A percentile compares a stretch with the other conserved stretches of the same genome.
phyloP scores from a whole-genome alignment of 2,888 invertebrate species.

The Ischnus inquisitorius region DNA sequence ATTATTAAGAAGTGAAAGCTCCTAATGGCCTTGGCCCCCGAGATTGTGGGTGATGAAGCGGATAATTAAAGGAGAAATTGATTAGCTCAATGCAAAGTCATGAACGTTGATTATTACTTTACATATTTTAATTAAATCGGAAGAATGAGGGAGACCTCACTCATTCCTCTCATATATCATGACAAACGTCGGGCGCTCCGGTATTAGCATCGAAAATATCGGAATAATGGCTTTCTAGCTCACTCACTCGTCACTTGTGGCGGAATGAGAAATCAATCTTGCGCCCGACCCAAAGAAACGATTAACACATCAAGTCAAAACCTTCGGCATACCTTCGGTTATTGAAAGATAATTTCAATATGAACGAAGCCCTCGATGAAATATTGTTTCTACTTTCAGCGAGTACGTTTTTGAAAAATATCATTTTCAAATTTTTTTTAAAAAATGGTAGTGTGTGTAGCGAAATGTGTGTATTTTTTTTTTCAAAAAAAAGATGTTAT shows the following conservation, averaged over 20 bases:
- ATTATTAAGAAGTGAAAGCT: conserved; percentile 39
- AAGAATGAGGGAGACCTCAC: background rate
- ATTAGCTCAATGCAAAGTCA: conserved; percentile 47
- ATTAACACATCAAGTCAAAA: conserved; percentile 18
- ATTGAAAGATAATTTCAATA: background rate
- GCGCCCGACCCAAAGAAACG: conserved; percentile 15
- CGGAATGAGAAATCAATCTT: conserved; percentile 57
- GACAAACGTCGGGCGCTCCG: conserved; percentile 21
- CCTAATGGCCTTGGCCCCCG: conserved; percentile 36
- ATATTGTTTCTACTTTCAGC: too few relatives aligned
- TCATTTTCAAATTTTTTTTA: too few relatives aligned
- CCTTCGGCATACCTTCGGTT: background rate
- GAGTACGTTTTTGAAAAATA: too few relatives aligned
- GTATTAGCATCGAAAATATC: conserved; percentile 56
- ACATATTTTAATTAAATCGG: conserved; percentile 63
- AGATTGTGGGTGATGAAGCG: conserved; percentile 31
- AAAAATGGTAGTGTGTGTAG: too few relatives aligned
- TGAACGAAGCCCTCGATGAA: background rate
- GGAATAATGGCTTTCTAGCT: conserved; percentile 27
- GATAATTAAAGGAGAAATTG: conserved; percentile 57
- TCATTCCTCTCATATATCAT: conserved; percentile 31
- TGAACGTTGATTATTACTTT: conserved; percentile 58
- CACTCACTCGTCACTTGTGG: background rate
- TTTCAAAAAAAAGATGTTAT: too few relatives aligned
- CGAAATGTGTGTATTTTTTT: too few relatives aligned